Base-by-base conservation (phyloP, 1,140 invertebrate genomes). In the Tenebrio molitor region DNA sequence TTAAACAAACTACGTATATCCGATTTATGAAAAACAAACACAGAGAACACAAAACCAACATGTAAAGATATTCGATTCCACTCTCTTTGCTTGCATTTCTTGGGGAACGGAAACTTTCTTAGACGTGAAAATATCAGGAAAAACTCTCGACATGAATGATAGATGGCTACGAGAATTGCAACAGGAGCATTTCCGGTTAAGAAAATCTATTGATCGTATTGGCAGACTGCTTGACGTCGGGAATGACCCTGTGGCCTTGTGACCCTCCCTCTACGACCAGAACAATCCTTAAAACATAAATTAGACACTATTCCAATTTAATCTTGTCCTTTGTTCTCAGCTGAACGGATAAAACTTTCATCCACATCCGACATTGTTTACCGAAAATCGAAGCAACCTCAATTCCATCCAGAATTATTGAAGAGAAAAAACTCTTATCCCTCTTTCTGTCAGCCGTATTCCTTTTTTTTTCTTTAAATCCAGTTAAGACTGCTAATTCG, bases 251-350 rank as follows among this genome's bases (percentile, higher is more conserved):
- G n/a, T n/a, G 36, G 36, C 36, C 36, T 39, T 39, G 36, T 39
- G 36, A 39, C 36, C 36, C 36, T 39, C 3, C 8, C 36, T 12
- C n/a, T 12, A 12, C 36, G 2, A 39, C 36, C 8, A 23, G n/a
- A 23, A 53, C 17, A 8, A 8, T 53, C 21, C 46, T 53, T 53
- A 53, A 53, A 39, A 36, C 25, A 42, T 36, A 65, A 65, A 23
- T 42, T 36, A 65, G 33, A 36, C 16, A 65, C 29, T 39, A 65
- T 39, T 65, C 50, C 50, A 58, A 58, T 58, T 58, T 58, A 58
- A 58, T 29, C 50, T 33, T n/a, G 21, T 33, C 50, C 50, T 21
- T 19, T 21, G 15, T 15, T 58, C 50, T 33, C 50, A n/a, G 8
- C 1, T 58, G 50, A 58, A 33, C 3, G n/a, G 50, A 23, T 58